A percentile compares a stretch with the other conserved stretches of the same genome.
These are phyloP conservation scores for Andrena fulva DNA, from an alignment of 2,888 invertebrate genomes.

Conservation along the genomic window DNA sequence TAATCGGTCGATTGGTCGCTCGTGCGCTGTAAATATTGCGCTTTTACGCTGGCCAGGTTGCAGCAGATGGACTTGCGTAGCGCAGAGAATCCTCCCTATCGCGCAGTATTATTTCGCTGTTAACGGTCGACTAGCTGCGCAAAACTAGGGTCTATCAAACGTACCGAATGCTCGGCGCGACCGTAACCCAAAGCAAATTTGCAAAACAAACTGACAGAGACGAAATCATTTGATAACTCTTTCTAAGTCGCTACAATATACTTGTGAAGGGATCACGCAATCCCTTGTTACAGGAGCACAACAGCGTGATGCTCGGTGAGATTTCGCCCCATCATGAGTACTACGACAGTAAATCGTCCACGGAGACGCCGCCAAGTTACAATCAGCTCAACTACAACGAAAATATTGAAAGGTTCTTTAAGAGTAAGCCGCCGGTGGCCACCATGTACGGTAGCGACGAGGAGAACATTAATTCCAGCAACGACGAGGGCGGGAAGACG, in stretches of 20 bases:
- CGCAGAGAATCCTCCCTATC: conserved; percentile 4
- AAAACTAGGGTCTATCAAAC: conserved; percentile 45
- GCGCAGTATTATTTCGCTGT: conserved; percentile 15
- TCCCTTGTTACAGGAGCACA: conserved; percentile 88
- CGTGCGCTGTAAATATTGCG: conserved; percentile 52
- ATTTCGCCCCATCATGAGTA: conserved; percentile 94
- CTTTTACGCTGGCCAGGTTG: conserved; percentile 25
- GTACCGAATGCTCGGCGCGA: conserved; percentile 35
- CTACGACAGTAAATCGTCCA: conserved; percentile 91
- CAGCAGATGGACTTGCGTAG: conserved; percentile 5
- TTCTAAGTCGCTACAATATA: conserved; percentile 77
- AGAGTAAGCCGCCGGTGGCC: conserved; percentile 75
- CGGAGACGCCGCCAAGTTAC: conserved; percentile 93
- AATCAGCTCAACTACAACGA: conserved; percentile 94
- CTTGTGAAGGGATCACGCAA: conserved; percentile 82
- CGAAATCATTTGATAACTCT: conserved; percentile 56
- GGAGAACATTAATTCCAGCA: conserved; percentile 77
- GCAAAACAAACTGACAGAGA: conserved; percentile 58
- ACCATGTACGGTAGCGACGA: conserved; percentile 76
- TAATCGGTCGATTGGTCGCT: conserved; percentile 37
- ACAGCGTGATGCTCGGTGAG: conserved; percentile 93
- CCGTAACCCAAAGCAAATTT: conserved; percentile 48
- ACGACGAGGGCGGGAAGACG: conserved; percentile 75
- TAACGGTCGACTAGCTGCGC: conserved; percentile 31
- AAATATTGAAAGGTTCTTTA: conserved; percentile 89